Evolutionary conservation across 2,888 invertebrate species (phyloP).

Genomic region (Catocala fraxini): DNA sequence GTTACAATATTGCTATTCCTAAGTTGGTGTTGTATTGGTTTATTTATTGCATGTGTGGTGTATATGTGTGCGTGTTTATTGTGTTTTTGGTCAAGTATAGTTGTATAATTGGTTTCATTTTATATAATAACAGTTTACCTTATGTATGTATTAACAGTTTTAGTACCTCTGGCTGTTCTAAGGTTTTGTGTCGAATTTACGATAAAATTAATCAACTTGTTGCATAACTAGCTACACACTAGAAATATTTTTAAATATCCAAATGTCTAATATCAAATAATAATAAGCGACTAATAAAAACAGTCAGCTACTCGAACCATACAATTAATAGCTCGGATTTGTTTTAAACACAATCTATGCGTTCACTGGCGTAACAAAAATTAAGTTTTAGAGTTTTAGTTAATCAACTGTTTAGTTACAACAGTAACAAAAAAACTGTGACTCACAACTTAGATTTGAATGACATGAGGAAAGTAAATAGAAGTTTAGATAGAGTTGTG

Average conservation of each 20-base stretch:
- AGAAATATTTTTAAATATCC: too few species aligned
- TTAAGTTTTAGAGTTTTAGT: slow-evolving; percentile 70
- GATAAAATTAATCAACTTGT: too few species aligned
- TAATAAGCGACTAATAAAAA: not conserved
- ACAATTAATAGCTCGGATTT: not conserved
- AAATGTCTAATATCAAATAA: too few species aligned
- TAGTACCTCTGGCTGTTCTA: too few species aligned
- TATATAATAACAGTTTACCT: too few species aligned
- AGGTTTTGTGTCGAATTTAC: too few species aligned
- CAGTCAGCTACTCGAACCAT: not conserved
- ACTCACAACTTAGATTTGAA: slow-evolving; percentile 69
- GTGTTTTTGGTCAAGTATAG: too few species aligned
- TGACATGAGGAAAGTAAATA: slow-evolving; percentile 72
- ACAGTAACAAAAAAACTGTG: slow-evolving; percentile 75
- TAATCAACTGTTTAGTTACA: slow-evolving; percentile 84
- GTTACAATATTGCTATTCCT: not conserved
- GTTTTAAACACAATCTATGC: not conserved
- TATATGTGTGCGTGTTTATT: not conserved
- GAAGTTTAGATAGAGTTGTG: slow-evolving; percentile 74
- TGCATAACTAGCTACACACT: too few species aligned
- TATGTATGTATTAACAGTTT: too few species aligned
- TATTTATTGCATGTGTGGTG: not conserved
- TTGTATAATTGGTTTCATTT: too few species aligned
- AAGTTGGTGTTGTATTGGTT: not conserved
- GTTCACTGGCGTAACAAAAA: slow-evolving; percentile 42